These are phyloP conservation scores for Otus scops DNA, from an alignment of 2,797 vertebrate genomes.

Conservation along the genomic window DNA sequence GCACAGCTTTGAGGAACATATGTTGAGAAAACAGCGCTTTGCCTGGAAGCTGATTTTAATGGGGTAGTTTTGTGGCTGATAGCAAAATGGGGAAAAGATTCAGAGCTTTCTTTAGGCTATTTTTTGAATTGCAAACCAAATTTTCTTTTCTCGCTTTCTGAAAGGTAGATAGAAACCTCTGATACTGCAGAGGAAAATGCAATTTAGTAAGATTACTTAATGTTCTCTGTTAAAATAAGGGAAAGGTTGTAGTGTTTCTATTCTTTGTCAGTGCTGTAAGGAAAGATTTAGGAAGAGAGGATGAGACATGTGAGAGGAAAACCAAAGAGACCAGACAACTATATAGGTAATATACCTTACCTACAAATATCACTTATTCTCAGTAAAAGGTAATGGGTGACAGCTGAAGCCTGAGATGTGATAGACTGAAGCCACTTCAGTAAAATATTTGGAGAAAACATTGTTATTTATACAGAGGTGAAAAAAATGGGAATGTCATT, in stretches of 20 bases:
- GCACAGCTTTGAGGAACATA: slow-evolving; percentile 22
- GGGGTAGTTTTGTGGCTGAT: neutral
- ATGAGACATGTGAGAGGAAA: neutral
- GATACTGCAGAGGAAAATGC: neutral
- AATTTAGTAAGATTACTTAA: neutral
- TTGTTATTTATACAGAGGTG: neutral
- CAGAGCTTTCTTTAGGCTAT: neutral
- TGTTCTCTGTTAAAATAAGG: neutral
- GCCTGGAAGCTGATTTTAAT: slow-evolving; percentile 40
- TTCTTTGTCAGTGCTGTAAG: neutral
- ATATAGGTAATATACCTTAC: neutral
- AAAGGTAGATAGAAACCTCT: neutral
- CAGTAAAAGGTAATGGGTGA: neutral
- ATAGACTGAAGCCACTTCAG: neutral
- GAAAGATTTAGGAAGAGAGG: neutral
- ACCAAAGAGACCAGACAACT: neutral
- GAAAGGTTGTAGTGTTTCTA: neutral
- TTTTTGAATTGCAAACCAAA: neutral
- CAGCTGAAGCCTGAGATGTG: neutral
- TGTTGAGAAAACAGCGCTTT: slow-evolving; percentile 21
- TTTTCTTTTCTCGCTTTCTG: neutral
- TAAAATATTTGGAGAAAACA: neutral
- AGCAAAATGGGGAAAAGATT: neutral
- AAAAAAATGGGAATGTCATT: neutral
- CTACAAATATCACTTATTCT: neutral